Conservation (phyloP, 2,797 vertebrate genomes). For the Cetoscarus ocellatus region DNA sequence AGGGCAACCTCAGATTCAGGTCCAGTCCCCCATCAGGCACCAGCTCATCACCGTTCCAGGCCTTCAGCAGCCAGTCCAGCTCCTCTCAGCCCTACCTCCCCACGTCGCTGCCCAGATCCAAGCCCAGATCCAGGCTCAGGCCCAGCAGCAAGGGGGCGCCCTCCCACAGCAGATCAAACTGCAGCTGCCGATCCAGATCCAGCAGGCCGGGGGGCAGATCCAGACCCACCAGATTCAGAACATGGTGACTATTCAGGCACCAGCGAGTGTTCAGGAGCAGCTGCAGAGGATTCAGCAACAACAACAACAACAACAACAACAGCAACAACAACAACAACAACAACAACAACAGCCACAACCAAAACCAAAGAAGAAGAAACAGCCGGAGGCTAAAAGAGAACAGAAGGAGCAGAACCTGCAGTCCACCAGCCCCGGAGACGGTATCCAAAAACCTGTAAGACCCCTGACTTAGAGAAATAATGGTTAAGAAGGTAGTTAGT, state of each 20-base stretch:
- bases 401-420: conserved; percentile 89
- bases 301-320: conserved; percentile 86
- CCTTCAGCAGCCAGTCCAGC: conserved; percentile 91
- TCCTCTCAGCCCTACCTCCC: conserved; percentile 88
- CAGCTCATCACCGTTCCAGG: conserved; percentile 91
- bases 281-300: conserved; percentile 93
- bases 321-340: conserved; percentile 89
- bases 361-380: conserved; percentile 91
- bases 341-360: conserved; percentile 82
- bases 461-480: too few relatives aligned
- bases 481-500: too few relatives aligned
- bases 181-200: conserved; percentile 91
- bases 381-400: conserved; percentile 85
- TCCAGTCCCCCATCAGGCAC: conserved; percentile 84
- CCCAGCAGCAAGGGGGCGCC: conserved; percentile 79
- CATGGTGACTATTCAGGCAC: conserved; percentile 93
- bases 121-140: conserved; percentile 85
- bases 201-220: conserved; percentile 83
- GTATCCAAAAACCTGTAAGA: conserved; percentile 93
- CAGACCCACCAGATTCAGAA: conserved; percentile 93
- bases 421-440: conserved; percentile 88
- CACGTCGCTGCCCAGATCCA: conserved; percentile 90
- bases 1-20: conserved; percentile 77
- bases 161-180: conserved; percentile 92
- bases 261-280: conserved; percentile 92